These are phyloP conservation scores for Pissodes strobi DNA, from an alignment of 1,140 invertebrate species.

Conservation along the genomic window DNA sequence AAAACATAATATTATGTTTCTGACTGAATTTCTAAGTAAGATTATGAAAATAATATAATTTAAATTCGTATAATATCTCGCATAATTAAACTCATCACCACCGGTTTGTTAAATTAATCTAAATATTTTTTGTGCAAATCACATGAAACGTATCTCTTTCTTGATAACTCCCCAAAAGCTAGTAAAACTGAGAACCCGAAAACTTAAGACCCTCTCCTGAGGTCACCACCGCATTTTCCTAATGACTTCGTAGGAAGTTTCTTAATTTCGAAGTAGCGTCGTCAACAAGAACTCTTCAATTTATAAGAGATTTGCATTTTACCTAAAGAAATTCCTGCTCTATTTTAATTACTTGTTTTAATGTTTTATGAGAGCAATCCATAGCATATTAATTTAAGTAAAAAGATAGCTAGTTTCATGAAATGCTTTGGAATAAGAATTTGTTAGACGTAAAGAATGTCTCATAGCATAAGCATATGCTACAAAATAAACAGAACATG, in stretches of 20 bases:
- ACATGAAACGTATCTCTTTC: not conserved
- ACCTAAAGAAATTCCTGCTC: slow-evolving; percentile 17
- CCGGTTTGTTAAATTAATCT: no score
- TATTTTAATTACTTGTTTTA: slow-evolving; percentile 19
- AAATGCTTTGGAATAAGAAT: no score
- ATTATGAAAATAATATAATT: no score
- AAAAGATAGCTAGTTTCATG: no score
- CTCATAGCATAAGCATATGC: no score
- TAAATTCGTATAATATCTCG: no score
- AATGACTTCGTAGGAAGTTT: slow-evolving; percentile 22
- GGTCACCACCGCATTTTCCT: slow-evolving; percentile 22
- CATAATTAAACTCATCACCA: no score
- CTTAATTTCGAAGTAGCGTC: slow-evolving; percentile 19
- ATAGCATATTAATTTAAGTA: slow-evolving; percentile 10
- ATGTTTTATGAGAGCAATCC: slow-evolving; percentile 10
- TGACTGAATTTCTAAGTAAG: no score
- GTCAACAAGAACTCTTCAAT: slow-evolving; percentile 23
- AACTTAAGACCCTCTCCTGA: slow-evolving; percentile 9
- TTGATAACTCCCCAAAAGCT: slow-evolving; percentile 15
- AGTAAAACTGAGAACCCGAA: slow-evolving; percentile 10
- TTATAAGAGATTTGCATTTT: slow-evolving; percentile 21
- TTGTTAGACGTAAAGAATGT: no score
- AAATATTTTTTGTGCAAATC: no score
- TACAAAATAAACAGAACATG: no score
- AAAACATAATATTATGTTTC: no score